These are phyloP conservation scores for Chrysodeixis includens DNA, from an alignment of 2,888 invertebrate species.

Conservation along the genomic window DNA sequence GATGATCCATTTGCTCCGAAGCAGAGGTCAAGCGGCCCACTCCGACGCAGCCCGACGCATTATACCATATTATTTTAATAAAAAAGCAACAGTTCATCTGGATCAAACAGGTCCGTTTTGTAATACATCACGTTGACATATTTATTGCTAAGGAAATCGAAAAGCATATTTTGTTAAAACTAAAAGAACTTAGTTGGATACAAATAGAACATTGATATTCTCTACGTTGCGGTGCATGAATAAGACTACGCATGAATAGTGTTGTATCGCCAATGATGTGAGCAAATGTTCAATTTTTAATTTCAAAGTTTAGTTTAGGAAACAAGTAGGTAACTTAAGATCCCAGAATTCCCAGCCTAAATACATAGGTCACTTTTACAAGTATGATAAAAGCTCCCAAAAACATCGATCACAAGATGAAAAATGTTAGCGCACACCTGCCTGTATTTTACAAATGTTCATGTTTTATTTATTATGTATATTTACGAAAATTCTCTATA, in stretches of 20 bases:
- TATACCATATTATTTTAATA: slow-evolving; percentile 56
- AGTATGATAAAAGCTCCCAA: neutral
- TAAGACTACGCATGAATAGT: slow-evolving; percentile 56
- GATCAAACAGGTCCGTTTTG: slow-evolving; percentile 59
- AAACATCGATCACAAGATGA: neutral
- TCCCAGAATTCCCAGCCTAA: no score
- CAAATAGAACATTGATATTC: slow-evolving; percentile 65
- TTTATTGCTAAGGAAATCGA: slow-evolving; percentile 52
- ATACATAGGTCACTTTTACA: neutral
- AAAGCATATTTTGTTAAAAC: slow-evolving; percentile 38
- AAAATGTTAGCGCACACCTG: slow-evolving; percentile 5
- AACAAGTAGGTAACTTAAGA: no score
- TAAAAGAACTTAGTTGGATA: slow-evolving; percentile 54
- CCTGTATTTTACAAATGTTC: neutral
- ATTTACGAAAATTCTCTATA: slow-evolving; percentile 5
- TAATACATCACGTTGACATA: slow-evolving; percentile 62
- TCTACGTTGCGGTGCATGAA: slow-evolving; percentile 54
- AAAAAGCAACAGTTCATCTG: slow-evolving; percentile 62
- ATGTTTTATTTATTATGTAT: slow-evolving; percentile 8
- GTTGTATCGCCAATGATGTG: neutral
- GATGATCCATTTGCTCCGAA: slow-evolving; percentile 76
- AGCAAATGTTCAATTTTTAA: neutral
- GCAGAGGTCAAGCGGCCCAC: slow-evolving; percentile 71
- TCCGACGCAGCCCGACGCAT: slow-evolving; percentile 55
- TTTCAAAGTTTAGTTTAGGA: no score